Evolutionary conservation across 2,888 invertebrate genomes (phyloP).

Genomic region (Limenitis arthemis): DNA sequence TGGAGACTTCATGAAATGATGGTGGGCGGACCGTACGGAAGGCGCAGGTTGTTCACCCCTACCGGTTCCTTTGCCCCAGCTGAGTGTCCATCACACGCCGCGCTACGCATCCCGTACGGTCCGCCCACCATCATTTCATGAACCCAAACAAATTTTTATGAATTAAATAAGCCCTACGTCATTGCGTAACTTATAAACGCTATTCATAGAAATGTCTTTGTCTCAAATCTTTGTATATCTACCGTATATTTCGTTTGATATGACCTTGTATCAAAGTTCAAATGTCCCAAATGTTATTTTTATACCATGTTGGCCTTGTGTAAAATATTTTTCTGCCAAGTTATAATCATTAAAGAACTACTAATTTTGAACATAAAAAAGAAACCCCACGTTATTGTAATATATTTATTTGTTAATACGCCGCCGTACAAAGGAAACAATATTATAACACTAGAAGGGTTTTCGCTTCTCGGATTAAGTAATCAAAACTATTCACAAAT

Average conservation of each 20-base stretch:
- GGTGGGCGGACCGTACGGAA: constrained; percentile 46
- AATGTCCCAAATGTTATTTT: constrained; percentile 18
- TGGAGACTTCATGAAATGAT: constrained; percentile 41
- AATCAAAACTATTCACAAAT: constrained; percentile 8
- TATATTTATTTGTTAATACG: constrained; percentile 4
- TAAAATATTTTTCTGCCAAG: constrained; percentile 1
- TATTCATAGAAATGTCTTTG: constrained; percentile 47
- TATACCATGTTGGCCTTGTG: constrained; percentile 11
- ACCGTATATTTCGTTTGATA: constrained; percentile 6
- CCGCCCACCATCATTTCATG: constrained; percentile 42
- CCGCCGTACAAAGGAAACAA: not conserved
- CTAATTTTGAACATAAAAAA: not conserved
- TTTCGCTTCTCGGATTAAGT: not conserved
- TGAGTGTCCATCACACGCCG: constrained; percentile 50
- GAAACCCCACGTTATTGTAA: not conserved
- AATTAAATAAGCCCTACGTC: constrained; percentile 31
- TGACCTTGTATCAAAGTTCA: constrained; percentile 23
- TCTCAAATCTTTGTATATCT: constrained; percentile 23
- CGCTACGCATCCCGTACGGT: constrained; percentile 43
- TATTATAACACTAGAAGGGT: not conserved
- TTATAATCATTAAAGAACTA: not conserved
- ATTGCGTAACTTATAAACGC: constrained; percentile 55
- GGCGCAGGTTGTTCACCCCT: constrained; percentile 67
- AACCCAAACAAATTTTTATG: constrained; percentile 34
- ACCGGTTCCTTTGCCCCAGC: constrained; percentile 57